phyloP scores from a whole-genome alignment of 30 jellyfish, hydroid and myxozoan species.

The Mastigias papua region DNA sequence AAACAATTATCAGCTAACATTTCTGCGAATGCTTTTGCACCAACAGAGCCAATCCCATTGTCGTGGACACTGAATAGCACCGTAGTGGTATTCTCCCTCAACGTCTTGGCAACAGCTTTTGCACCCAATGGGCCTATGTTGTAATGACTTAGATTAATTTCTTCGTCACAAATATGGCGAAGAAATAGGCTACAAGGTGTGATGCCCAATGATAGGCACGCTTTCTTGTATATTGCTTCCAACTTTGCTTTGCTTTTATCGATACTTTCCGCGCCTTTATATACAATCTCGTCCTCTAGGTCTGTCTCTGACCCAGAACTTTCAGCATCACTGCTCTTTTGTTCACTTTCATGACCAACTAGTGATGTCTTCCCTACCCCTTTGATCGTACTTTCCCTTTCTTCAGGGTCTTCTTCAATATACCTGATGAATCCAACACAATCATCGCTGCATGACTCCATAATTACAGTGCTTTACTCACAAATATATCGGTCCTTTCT shows the following conservation, averaged over 20 bases:
- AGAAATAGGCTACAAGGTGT: constrained; percentile 64
- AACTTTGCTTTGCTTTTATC: background rate
- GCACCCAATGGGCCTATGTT: constrained; percentile 75
- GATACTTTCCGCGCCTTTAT: background rate
- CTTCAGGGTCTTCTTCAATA: background rate
- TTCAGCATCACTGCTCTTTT: background rate
- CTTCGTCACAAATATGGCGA: constrained; percentile 63
- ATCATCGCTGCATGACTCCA: constrained; percentile 15
- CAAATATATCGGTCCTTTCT: too few relatives aligned
- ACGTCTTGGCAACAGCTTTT: constrained; percentile 59
- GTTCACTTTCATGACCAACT: background rate
- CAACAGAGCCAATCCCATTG: constrained; percentile 66
- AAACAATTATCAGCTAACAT: constrained; percentile 38
- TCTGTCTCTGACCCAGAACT: constrained; percentile 68
- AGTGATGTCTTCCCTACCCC: background rate
- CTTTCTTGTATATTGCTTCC: constrained; percentile 41
- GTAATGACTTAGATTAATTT: constrained; percentile 67
- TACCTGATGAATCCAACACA: constrained; percentile 43
- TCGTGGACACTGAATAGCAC: constrained; percentile 42
- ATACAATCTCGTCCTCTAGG: constrained; percentile 48
- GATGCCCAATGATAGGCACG: constrained; percentile 33
- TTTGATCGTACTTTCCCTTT: background rate
- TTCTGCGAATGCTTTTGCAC: constrained; percentile 66
- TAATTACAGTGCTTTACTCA: background rate
- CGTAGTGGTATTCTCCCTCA: constrained; percentile 43